A percentile compares a stretch with the other conserved stretches of the same genome.
phyloP scores from a whole-genome alignment of 2,888 invertebrate genomes.

The Eristalinus aeneus region DNA sequence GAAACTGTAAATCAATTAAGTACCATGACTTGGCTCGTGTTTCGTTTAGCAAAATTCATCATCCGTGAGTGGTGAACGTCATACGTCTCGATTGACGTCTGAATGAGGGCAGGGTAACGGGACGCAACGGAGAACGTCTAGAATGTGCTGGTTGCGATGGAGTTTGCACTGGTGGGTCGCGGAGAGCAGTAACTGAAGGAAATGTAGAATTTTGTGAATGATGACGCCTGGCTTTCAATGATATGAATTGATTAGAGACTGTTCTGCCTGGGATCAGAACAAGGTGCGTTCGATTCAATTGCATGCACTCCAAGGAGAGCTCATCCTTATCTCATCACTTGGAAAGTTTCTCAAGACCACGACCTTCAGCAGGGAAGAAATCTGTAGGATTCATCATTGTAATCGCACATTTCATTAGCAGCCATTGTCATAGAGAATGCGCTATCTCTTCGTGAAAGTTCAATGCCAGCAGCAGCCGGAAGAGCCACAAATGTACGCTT shows the following conservation, averaged over 20 bases:
- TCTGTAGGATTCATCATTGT: neutral
- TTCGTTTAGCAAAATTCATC: neutral
- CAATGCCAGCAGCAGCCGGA: neutral
- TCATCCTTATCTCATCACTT: neutral
- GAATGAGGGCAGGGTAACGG: neutral
- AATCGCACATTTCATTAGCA: neutral
- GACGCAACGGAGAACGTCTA: neutral
- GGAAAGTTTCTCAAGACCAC: no score
- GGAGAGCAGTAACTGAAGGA: no score
- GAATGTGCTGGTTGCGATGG: neutral
- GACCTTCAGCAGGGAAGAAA: neutral
- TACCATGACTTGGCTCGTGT: conserved; percentile 25
- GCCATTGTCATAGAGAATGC: neutral
- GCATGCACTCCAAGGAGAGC: neutral
- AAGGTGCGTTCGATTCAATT: no score
- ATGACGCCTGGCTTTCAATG: no score
- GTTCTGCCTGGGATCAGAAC: no score
- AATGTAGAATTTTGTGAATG: no score
- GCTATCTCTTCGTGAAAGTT: neutral
- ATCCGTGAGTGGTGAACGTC: neutral
- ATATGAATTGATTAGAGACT: no score
- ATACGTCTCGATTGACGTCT: neutral
- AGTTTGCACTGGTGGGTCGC: no score
- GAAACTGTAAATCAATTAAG: conserved; percentile 31
- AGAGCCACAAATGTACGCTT: neutral